Conservation (phyloP, 92 coral and sea anemone species). For the Ricordea florida region DNA sequence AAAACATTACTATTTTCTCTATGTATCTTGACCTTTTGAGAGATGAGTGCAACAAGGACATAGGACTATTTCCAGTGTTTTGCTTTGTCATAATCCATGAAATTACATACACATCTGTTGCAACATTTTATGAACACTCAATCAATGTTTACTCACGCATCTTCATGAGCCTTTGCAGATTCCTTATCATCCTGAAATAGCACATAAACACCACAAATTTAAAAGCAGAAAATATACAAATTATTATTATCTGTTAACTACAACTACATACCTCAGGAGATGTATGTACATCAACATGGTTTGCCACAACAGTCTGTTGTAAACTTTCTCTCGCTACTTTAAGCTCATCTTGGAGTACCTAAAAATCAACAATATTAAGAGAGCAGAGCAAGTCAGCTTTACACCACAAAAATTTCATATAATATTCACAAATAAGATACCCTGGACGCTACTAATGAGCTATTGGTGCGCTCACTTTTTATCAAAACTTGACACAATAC, state of each 20-base stretch:
- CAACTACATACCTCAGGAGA: conserved; percentile 4
- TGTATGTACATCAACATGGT: not conserved
- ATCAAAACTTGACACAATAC: too few relatives aligned
- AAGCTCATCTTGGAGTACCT: conserved; percentile 50
- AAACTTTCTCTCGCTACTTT: conserved; percentile 21
- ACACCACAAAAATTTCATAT: too few relatives aligned
- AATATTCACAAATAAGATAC: too few relatives aligned
- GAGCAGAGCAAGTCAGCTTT: not conserved
- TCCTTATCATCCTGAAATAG: conserved; percentile 22
- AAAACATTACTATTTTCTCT: too few relatives aligned
- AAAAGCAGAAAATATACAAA: not conserved
- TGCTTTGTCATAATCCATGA: too few relatives aligned
- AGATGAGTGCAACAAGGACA: too few relatives aligned
- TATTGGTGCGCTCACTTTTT: too few relatives aligned
- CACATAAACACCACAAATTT: not conserved
- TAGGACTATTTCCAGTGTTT: too few relatives aligned
- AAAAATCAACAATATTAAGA: not conserved
- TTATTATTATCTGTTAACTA: not conserved
- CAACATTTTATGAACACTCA: too few relatives aligned
- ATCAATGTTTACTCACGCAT: conserved; percentile 11
- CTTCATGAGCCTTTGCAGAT: conserved; percentile 26
- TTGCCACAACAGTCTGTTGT: conserved; percentile 9
- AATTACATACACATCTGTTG: too few relatives aligned
- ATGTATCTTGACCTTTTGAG: too few relatives aligned
- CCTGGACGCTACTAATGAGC: too few relatives aligned